Conservation (phyloP, 2,888 invertebrate genomes). For the Philaethria dido region DNA sequence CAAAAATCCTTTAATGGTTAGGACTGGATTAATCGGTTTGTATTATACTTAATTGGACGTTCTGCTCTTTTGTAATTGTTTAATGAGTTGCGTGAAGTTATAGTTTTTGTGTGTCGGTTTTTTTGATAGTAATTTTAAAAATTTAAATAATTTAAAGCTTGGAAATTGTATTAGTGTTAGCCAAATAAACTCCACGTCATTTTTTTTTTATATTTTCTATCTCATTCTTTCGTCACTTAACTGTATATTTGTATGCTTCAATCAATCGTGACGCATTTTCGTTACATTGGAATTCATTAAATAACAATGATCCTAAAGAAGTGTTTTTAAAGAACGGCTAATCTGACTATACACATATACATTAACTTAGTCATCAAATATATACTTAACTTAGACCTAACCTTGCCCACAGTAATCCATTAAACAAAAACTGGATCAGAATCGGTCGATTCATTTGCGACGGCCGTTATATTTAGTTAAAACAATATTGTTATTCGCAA, state of each 20-base stretch:
- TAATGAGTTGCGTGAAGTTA: slow-evolving; percentile 49
- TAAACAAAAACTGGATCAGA: slow-evolving; percentile 65
- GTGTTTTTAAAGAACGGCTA: neutral
- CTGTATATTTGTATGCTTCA: too few relatives aligned
- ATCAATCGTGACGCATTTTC: too few relatives aligned
- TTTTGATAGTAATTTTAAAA: neutral
- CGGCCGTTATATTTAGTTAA: slow-evolving; percentile 58
- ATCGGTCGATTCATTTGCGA: slow-evolving; percentile 65
- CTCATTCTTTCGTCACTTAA: too few relatives aligned
- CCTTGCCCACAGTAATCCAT: slow-evolving; percentile 37
- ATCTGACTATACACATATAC: neutral
- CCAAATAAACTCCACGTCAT: too few relatives aligned
- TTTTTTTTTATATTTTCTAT: too few relatives aligned
- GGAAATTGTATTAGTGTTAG: too few relatives aligned
- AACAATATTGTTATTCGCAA: slow-evolving; percentile 66
- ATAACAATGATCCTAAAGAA: too few relatives aligned
- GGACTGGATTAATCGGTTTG: slow-evolving; percentile 73
- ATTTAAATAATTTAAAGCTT: too few relatives aligned
- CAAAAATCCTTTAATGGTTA: slow-evolving; percentile 71
- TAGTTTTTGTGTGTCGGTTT: neutral
- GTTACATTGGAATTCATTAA: too few relatives aligned
- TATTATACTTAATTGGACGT: slow-evolving; percentile 64
- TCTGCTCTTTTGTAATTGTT: slow-evolving; percentile 49
- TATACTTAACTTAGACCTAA: neutral
- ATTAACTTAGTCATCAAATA: neutral